phyloP scores from a whole-genome alignment of 2,797 vertebrate species.

The Numenius phaeopus region DNA sequence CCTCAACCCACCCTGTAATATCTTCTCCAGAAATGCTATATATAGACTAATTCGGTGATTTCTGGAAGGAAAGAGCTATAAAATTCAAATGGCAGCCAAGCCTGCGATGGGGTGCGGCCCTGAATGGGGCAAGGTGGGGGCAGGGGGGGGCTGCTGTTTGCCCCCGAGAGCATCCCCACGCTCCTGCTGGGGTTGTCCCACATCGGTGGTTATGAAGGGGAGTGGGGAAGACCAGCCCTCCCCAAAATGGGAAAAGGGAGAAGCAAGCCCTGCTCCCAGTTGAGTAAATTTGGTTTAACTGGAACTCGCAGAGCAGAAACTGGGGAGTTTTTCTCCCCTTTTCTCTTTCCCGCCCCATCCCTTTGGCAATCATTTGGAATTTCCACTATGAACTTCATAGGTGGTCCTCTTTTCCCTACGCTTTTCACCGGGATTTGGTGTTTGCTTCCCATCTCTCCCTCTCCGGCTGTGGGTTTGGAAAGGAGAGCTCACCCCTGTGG shows the following conservation, averaged over 20 bases:
- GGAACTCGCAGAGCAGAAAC: neutral
- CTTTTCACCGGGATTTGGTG: neutral
- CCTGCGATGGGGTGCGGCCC: neutral
- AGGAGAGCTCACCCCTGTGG: neutral
- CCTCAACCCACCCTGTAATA: conserved; percentile 7
- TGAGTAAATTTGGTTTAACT: neutral
- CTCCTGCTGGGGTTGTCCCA: neutral
- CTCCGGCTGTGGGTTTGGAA: neutral
- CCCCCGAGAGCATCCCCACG: neutral
- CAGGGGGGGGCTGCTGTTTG: neutral
- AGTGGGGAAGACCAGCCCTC: neutral
- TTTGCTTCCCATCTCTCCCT: neutral
- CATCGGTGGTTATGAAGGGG: neutral
- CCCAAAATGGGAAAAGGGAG: neutral
- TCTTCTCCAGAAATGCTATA: conserved; percentile 41
- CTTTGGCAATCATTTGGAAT: neutral
- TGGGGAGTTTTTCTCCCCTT: rapidly evolving
- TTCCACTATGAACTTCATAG: neutral
- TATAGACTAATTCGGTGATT: neutral
- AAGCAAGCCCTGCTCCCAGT: neutral
- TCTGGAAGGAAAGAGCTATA: neutral
- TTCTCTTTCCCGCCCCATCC: neutral
- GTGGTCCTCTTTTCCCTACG: neutral
- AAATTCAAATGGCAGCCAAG: neutral
- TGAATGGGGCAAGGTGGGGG: neutral